Evolutionary conservation across 2,113 vertebrate species (phyloP).

Genomic region (Sphyrna mokarran): DNA sequence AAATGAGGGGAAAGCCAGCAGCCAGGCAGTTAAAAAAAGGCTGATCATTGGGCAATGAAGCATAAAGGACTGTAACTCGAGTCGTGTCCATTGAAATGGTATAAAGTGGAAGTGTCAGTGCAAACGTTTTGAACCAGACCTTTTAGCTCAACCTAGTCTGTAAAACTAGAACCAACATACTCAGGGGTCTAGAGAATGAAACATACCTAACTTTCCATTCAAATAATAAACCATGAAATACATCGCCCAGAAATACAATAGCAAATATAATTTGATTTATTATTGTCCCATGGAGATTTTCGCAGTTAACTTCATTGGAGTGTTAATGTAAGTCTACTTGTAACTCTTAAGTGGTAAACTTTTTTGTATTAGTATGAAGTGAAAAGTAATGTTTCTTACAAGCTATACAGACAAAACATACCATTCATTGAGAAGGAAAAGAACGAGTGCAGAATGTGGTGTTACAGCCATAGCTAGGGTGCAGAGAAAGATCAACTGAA

Average conservation of each 20-base stretch:
- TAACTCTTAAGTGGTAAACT: too few species aligned
- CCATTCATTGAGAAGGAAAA: too few species aligned
- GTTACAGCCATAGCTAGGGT: too few species aligned
- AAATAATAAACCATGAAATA: neutral
- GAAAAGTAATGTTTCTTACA: too few species aligned
- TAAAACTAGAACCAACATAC: neutral
- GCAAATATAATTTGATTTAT: neutral
- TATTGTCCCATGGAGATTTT: too few species aligned
- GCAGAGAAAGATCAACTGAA: too few species aligned
- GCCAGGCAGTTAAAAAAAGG: neutral
- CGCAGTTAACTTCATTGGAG: too few species aligned
- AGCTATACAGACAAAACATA: too few species aligned
- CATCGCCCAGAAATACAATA: neutral
- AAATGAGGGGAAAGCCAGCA: neutral
- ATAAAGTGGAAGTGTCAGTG: neutral
- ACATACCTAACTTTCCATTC: neutral
- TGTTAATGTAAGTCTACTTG: too few species aligned
- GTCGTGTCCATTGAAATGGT: neutral
- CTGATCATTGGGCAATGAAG: neutral
- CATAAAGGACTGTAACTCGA: constrained; percentile 1
- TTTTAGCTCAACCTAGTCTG: neutral
- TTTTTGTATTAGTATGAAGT: too few species aligned
- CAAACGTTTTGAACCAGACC: neutral
- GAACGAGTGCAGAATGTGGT: too few species aligned
- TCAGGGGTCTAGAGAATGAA: neutral